Conservation (phyloP, 2,888 invertebrate species). For the Cephus sareptanus region DNA sequence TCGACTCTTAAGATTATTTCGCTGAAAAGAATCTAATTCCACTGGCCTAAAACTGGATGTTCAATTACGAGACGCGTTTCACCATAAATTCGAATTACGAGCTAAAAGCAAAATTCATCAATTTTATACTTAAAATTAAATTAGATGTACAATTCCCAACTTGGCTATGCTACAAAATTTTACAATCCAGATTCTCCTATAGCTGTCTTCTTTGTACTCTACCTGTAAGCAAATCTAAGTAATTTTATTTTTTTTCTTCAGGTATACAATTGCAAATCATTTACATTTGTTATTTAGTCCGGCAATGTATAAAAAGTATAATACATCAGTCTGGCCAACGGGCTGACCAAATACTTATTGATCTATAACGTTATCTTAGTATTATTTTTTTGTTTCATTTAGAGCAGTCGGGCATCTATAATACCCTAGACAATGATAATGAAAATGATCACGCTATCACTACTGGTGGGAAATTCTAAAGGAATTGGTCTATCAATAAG, state of each 20-base stretch:
- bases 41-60: constrained; percentile 42
- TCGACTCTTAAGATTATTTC: constrained; percentile 25
- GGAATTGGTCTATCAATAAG: neutral
- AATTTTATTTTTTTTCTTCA: constrained; percentile 39
- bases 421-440: constrained; percentile 22
- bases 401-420: constrained; percentile 25
- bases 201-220: constrained; percentile 52
- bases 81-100: constrained; percentile 34
- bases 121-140: constrained; percentile 35
- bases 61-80: constrained; percentile 30
- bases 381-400: constrained; percentile 20
- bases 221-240: constrained; percentile 38
- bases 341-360: constrained; percentile 45
- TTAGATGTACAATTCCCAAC: constrained; percentile 45
- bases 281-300: constrained; percentile 52
- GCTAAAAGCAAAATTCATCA: constrained; percentile 20
- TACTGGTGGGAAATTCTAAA: neutral
- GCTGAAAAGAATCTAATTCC: constrained; percentile 30
- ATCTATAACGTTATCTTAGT: constrained; percentile 9
- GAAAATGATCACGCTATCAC: constrained; percentile 9
- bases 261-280: constrained; percentile 54
- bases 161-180: constrained; percentile 54
- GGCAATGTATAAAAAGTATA: constrained; percentile 61
- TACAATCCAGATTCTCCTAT: constrained; percentile 47
- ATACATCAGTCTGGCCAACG: constrained; percentile 62